Evolutionary conservation across 1,140 invertebrate genomes (phyloP).

Genomic region (Latrodectus geometricus): DNA sequence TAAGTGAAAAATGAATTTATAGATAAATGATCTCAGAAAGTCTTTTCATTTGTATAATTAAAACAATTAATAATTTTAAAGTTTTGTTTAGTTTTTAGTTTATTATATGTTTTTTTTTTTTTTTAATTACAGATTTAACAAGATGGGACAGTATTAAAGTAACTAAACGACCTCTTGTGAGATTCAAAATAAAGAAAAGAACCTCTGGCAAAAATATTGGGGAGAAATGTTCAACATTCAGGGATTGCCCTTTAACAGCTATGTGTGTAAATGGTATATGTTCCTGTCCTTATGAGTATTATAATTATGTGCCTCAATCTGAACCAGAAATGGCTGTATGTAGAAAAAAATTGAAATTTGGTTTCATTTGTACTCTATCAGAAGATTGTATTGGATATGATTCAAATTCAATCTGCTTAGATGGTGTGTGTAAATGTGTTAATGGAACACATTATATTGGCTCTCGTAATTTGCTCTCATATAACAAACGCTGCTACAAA

Average conservation of each 20-base stretch:
- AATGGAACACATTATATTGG: conserved; percentile 57
- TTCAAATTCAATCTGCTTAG: conserved; percentile 42
- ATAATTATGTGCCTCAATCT: conserved; percentile 24
- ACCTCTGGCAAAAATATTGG: conserved; percentile 38
- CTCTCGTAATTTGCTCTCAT: conserved; percentile 47
- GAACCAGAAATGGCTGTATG: conserved; percentile 35
- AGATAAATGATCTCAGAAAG: no score
- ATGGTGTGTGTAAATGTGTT: conserved; percentile 46
- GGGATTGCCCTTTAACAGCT: conserved; percentile 32
- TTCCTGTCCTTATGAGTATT: conserved; percentile 57
- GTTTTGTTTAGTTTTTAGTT: no score
- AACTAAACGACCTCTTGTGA: conserved; percentile 34
- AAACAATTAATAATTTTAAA: no score
- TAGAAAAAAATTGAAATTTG: conserved; percentile 45
- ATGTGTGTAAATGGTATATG: conserved; percentile 45
- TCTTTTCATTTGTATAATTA: no score
- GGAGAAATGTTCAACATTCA: conserved; percentile 41
- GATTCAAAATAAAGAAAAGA: conserved; percentile 49
- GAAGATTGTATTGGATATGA: conserved; percentile 56
- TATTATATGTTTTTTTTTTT: no score
- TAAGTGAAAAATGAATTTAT: no score
- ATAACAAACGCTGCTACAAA: conserved; percentile 48
- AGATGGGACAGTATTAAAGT: conserved; percentile 3
- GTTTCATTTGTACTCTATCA: conserved; percentile 26
- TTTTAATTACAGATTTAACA: conserved; percentile 20